A percentile compares a stretch with the other conserved stretches of the same genome.
Conservation (phyloP, 2,797 vertebrate species). For the Ctenopoma kingsleyae region DNA sequence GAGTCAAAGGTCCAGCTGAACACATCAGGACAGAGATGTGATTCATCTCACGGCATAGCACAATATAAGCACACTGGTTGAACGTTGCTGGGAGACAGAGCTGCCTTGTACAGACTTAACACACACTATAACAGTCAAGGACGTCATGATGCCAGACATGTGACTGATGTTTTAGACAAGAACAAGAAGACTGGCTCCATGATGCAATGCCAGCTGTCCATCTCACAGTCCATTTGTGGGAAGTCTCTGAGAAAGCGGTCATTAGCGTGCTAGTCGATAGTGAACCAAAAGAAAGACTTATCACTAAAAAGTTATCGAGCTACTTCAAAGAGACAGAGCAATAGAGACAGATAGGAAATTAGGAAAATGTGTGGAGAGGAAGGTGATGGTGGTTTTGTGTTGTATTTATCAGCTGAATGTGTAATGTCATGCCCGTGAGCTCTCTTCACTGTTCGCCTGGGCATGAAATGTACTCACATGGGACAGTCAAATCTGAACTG, state of each 20-base stretch:
- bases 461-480: slow-evolving; percentile 5
- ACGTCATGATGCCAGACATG: slow-evolving; percentile 49
- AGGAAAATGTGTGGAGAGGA: slow-evolving; percentile 9
- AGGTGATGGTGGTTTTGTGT: slow-evolving; percentile 23
- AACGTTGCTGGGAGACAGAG: slow-evolving; percentile 80
- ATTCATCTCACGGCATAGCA: slow-evolving; percentile 65
- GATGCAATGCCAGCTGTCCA: slow-evolving; percentile 33
- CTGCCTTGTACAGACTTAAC: slow-evolving; percentile 65
- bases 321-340: slow-evolving; percentile 5
- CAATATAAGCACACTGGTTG: slow-evolving; percentile 44
- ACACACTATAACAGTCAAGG: slow-evolving; percentile 43
- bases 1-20: slow-evolving; percentile 47
- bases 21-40: slow-evolving; percentile 69
- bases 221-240: slow-evolving; percentile 14
- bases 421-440: slow-evolving; percentile 22
- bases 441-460: slow-evolving; percentile 41
- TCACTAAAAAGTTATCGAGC: not conserved
- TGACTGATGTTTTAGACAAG: slow-evolving; percentile 48
- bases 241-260: not conserved
- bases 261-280: not conserved
- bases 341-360: slow-evolving; percentile 9
- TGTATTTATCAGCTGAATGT: slow-evolving; percentile 40
- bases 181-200: slow-evolving; percentile 28
- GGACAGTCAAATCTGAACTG: slow-evolving; percentile 63
- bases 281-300: not conserved